Evolutionary conservation across 2,888 invertebrate species (phyloP).

Genomic region (Caenorhabditis sp.): DNA sequence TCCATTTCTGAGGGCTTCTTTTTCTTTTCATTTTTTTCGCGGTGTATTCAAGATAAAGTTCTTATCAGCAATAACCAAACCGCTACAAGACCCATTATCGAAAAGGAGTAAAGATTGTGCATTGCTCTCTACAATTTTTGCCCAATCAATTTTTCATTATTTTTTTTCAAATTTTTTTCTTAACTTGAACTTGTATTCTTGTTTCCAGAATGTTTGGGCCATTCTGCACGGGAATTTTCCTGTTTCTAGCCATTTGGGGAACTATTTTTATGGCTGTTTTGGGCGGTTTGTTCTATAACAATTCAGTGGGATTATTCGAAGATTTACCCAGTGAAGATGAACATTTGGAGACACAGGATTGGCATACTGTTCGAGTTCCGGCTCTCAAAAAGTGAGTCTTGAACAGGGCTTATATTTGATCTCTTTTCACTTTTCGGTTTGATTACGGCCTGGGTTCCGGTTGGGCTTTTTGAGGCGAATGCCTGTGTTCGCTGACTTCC

Average conservation of each 20-base stretch:
- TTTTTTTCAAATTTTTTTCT: slow-evolving; percentile 12
- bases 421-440: too few species aligned
- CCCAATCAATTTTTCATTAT: slow-evolving; percentile 13
- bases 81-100: not conserved
- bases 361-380: slow-evolving; percentile 11
- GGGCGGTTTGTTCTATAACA: slow-evolving; percentile 54
- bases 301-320: slow-evolving; percentile 60
- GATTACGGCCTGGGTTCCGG: too few species aligned
- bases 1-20: slow-evolving; percentile 63
- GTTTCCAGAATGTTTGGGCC: slow-evolving; percentile 43
- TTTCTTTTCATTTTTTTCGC: slow-evolving; percentile 2
- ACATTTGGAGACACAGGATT: slow-evolving; percentile 11
- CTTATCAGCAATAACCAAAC: not conserved
- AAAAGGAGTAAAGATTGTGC: slow-evolving; percentile 36
- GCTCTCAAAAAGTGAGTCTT: slow-evolving; percentile 1
- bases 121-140: slow-evolving; percentile 33
- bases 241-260: slow-evolving; percentile 61
- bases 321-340: slow-evolving; percentile 46
- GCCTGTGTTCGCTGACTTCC: too few species aligned
- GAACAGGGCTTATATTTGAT: too few species aligned
- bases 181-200: not conserved
- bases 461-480: too few species aligned
- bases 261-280: slow-evolving; percentile 58
- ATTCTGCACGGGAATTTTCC: slow-evolving; percentile 51
- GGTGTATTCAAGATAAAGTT: slow-evolving; percentile 3